A percentile compares a stretch with the other conserved stretches of the same genome.
These are phyloP conservation scores for Champsocephalus gunnari DNA, from an alignment of 2,797 vertebrate genomes.

Conservation along the genomic window DNA sequence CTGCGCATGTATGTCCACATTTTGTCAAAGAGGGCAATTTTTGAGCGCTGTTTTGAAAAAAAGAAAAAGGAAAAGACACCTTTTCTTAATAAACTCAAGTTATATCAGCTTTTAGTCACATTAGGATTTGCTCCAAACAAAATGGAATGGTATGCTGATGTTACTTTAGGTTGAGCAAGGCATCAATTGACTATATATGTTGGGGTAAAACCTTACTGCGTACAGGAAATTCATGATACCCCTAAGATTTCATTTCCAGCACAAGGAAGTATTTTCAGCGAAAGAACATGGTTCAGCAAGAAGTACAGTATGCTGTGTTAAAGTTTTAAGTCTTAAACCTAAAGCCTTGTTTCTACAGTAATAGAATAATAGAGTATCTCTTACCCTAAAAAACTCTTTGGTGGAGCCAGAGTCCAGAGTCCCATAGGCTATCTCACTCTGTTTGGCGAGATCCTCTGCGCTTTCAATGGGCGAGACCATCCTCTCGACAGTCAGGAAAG, in stretches of 20 bases:
- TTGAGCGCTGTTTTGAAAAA: slow-evolving; percentile 90
- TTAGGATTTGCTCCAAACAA: neutral
- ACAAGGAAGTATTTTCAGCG: neutral
- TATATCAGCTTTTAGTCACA: neutral
- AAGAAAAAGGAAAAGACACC: neutral
- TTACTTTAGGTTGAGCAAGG: neutral
- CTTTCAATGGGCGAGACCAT: slow-evolving; percentile 99
- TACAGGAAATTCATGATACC: neutral
- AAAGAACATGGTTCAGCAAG: neutral
- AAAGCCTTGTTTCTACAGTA: neutral
- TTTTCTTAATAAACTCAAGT: slow-evolving; percentile 8
- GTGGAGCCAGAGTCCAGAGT: slow-evolving; percentile 99
- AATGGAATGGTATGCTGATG: neutral
- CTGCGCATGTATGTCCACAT: slow-evolving; percentile 99
- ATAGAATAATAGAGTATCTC: slow-evolving; percentile 47
- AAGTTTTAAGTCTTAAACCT: neutral
- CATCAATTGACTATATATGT: neutral
- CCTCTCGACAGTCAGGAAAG: slow-evolving; percentile 98
- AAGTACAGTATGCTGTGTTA: neutral
- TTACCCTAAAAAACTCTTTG: slow-evolving; percentile 99
- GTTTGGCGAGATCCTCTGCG: slow-evolving; percentile 98
- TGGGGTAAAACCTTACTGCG: neutral
- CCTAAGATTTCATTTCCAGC: slow-evolving; percentile 11
- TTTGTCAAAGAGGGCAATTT: slow-evolving; percentile 99
- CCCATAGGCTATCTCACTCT: slow-evolving; percentile 98